A percentile compares a stretch with the other conserved stretches of the same genome.
These are phyloP conservation scores for Scomberomorus guttatus DNA, from an alignment of 2,797 vertebrate species.

Conservation along the genomic window DNA sequence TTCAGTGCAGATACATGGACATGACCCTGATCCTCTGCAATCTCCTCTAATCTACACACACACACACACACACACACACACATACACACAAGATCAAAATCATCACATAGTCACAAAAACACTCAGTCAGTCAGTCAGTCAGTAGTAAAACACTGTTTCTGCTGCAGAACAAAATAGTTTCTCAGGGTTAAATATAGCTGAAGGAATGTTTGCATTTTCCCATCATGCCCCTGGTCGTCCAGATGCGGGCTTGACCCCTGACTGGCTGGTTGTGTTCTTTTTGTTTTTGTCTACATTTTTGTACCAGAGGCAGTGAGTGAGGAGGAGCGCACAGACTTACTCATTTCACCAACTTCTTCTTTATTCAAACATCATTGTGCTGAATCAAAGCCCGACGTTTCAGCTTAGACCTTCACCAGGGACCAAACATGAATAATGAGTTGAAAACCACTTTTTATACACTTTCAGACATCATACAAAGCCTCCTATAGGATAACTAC, in stretches of 20 bases:
- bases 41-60: conserved; percentile 68
- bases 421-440: no score
- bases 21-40: conserved; percentile 72
- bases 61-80: conserved; percentile 29
- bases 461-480: no score
- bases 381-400: no score
- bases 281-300: conserved; percentile 17
- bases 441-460: no score
- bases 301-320: background rate
- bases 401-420: no score
- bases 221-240: conserved; percentile 56
- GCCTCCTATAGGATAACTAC: no score
- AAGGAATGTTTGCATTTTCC: conserved; percentile 62
- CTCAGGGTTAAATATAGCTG: conserved; percentile 54
- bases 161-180: conserved; percentile 17
- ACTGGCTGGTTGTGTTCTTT: background rate
- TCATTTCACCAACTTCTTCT: no score
- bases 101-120: conserved; percentile 16
- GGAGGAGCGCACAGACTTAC: background rate
- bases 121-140: background rate
- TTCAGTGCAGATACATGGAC: conserved; percentile 16
- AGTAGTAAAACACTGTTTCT: background rate
- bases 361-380: no score
- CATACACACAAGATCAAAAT: background rate
- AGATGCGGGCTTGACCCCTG: conserved; percentile 21